Conservation (phyloP, 1,140 invertebrate species). For the Helicoverpa armigera region DNA sequence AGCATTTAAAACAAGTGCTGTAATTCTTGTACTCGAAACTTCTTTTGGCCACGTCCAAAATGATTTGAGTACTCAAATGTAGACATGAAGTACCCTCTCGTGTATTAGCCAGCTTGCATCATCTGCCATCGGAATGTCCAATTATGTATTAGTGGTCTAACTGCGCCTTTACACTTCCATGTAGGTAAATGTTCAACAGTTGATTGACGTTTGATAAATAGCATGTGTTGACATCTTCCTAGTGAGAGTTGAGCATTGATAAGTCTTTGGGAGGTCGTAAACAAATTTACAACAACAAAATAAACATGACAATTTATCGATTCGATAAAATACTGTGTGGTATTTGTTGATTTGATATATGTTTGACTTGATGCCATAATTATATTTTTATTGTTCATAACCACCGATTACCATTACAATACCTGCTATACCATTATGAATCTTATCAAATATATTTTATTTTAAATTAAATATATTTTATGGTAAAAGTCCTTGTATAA, state of each 20-base stretch:
- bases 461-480: conserved; percentile 2
- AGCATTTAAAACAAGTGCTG: too few relatives aligned
- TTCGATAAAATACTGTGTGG: conserved; percentile 42
- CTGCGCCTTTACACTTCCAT: conserved; percentile 56
- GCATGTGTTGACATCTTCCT: conserved; percentile 68
- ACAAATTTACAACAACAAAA: conserved; percentile 58
- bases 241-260: conserved; percentile 63
- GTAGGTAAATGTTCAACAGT: conserved; percentile 54
- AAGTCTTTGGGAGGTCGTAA: conserved; percentile 62
- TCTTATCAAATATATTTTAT: conserved; percentile 32
- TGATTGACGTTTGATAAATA: conserved; percentile 74
- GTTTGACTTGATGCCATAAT: conserved; percentile 24
- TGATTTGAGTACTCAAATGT: conserved; percentile 41
- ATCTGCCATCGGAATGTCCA: conserved; percentile 22
- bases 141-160: conserved; percentile 37
- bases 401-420: neutral
- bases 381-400: conserved; percentile 28
- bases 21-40: neutral
- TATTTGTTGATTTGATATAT: conserved; percentile 26
- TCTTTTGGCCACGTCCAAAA: neutral
- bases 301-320: conserved; percentile 54
- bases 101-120: conserved; percentile 9
- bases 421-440: conserved; percentile 6
- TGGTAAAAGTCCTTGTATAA: neutral
- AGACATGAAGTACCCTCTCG: conserved; percentile 30